phyloP scores from a whole-genome alignment of 30 jellyfish, hydroid and myxozoan genomes.

The Aurelia sp. region DNA sequence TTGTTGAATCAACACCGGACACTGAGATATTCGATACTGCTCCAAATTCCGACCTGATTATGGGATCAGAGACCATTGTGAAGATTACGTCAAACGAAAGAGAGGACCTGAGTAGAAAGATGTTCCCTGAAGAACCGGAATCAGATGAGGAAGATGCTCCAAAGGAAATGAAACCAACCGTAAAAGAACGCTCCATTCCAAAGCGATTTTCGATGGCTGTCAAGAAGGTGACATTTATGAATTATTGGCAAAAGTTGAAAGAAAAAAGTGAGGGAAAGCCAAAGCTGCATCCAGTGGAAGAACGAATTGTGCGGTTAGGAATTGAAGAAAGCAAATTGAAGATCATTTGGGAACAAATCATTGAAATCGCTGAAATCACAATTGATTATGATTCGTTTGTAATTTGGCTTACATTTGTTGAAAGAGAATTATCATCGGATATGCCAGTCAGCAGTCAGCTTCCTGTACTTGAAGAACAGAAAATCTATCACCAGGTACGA shows the following conservation, averaged over 20 bases:
- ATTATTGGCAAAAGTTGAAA: conserved; percentile 49
- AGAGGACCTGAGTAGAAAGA: conserved; percentile 24
- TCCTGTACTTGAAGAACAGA: conserved; percentile 71
- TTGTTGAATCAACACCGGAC: conserved; percentile 54
- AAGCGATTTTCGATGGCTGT: conserved; percentile 35
- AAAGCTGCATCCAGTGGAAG: conserved; percentile 42
- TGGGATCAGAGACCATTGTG: conserved; percentile 2
- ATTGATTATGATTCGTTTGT: conserved; percentile 73
- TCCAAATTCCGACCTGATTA: conserved; percentile 45
- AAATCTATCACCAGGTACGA: conserved; percentile 81
- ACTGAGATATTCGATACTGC: conserved; percentile 41
- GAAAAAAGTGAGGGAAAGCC: conserved; percentile 11
- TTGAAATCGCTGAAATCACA: conserved; percentile 30
- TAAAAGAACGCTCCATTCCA: conserved; percentile 24
- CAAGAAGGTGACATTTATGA: conserved; percentile 50
- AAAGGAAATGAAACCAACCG: not conserved
- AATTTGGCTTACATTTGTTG: conserved; percentile 90
- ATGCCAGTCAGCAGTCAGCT: conserved; percentile 65
- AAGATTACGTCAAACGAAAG: conserved; percentile 70
- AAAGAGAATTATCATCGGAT: conserved; percentile 67
- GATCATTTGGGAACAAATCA: conserved; percentile 63
- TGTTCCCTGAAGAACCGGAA: conserved; percentile 39
- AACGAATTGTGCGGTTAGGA: conserved; percentile 63
- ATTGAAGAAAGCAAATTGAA: conserved; percentile 64
- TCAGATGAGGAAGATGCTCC: conserved; percentile 17